Base-by-base conservation (phyloP, 2,113 vertebrate species). In the Dermatemys mawii region DNA sequence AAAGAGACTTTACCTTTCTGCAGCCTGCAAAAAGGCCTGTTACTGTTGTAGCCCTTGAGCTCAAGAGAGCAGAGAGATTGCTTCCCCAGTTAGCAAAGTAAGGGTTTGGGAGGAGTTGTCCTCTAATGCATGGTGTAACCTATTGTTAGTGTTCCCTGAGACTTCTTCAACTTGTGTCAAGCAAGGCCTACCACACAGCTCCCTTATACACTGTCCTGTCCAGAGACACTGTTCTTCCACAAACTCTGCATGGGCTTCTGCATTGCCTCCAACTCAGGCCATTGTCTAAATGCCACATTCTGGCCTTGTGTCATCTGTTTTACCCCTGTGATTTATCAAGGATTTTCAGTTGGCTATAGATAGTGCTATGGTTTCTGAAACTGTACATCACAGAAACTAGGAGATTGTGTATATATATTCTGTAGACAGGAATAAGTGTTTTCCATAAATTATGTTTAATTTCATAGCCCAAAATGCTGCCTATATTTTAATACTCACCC, bases 311-410 rank as follows among this genome's bases (percentile, higher is more conserved):
- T 7, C 90, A 78, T 19, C 32, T 32, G 5, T 53, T 80, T 87
- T 86, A 67, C 75, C 14, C 5, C 87, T 92, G 90, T 78, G 2
- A 2, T 87, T 95, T 80, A n/a, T 46, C 63, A 87, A 73, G 46
- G 89, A 19, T 85, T 96, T 93, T 83, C 35, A n/a, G 4, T 93
- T 87, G 81, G 51, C 29, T 92, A 87, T 55, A 26, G 73, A 78
- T 76, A 79, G 85, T 54, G 50, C 2, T 81, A 3, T 49, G 73
- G 7, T 83, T 93, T 89, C 48, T 89, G 22, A 85, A 14, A 75
- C 90, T 3, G 50, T 13, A 5, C 29, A 13, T 89, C 81, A 88
- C 26, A 78, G 27, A 81, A 87, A 2, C 0, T 26, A 70, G 83
- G 38, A 29, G 84, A 81, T 22, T 8, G 3, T 6, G 38, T 17